phyloP scores from a whole-genome alignment of 2,888 invertebrate species.

The Aquatica leii region DNA sequence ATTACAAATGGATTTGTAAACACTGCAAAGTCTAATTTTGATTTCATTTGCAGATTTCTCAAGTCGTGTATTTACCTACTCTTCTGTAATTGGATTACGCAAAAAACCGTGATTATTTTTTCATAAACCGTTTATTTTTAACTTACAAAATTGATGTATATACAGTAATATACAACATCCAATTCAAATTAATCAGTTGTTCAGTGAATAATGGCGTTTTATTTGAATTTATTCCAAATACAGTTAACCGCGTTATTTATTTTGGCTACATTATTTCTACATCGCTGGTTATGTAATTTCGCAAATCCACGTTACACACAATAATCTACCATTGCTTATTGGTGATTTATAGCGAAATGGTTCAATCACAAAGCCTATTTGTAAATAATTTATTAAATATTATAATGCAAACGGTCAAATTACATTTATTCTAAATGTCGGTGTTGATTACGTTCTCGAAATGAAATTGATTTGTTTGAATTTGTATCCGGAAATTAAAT shows the following conservation, averaged over 20 bases:
- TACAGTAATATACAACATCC: constrained; percentile 5
- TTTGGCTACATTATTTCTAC: constrained; percentile 34
- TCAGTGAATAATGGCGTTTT: constrained; percentile 29
- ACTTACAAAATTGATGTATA: not conserved
- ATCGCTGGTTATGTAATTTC: constrained; percentile 15
- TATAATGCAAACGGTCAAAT: not conserved
- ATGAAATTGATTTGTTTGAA: too few relatives aligned
- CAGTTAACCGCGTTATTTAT: constrained; percentile 31
- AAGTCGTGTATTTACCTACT: constrained; percentile 22
- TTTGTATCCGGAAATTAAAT: too few relatives aligned
- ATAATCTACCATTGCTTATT: constrained; percentile 10
- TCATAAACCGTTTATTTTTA: too few relatives aligned
- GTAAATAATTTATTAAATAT: constrained; percentile 4
- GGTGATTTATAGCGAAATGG: constrained; percentile 15
- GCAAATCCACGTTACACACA: constrained; percentile 5
- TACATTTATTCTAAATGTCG: too few relatives aligned
- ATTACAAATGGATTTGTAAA: constrained; percentile 30
- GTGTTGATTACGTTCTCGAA: too few relatives aligned
- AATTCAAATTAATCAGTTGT: constrained; percentile 27
- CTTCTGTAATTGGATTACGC: not conserved
- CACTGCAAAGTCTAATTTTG: constrained; percentile 26
- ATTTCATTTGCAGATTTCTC: constrained; percentile 22
- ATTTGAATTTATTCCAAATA: constrained; percentile 27
- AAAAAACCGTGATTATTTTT: too few relatives aligned
- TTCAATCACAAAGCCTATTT: constrained; percentile 11